Evolutionary conservation across 2,113 vertebrate species (phyloP).

Genomic region (Burhinus oedicnemus): DNA sequence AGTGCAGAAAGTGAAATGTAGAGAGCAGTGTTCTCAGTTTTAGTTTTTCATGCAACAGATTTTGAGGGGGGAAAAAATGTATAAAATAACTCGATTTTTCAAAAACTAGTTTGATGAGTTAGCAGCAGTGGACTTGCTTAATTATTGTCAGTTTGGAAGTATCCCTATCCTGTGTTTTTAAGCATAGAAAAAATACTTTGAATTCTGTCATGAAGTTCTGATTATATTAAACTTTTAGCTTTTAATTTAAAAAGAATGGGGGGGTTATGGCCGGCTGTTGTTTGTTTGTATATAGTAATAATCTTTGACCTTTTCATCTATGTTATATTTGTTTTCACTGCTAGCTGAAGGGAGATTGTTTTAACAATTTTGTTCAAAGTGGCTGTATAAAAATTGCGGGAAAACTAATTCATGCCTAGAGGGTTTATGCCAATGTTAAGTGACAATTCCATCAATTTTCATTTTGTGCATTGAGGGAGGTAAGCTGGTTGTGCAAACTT

Average conservation of each 20-base stretch:
- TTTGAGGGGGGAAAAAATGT: background rate
- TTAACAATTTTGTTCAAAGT: background rate
- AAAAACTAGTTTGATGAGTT: background rate
- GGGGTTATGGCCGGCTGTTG: background rate
- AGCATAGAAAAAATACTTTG: background rate
- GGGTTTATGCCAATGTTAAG: background rate
- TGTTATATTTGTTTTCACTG: too few species aligned
- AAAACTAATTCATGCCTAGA: background rate
- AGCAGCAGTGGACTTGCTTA: background rate
- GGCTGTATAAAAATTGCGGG: background rate
- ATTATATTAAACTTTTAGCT: background rate
- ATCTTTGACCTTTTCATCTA: background rate
- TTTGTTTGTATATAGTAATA: background rate
- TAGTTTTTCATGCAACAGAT: background rate
- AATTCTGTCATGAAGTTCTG: background rate
- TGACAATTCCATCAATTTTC: background rate
- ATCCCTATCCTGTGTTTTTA: background rate
- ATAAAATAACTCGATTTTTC: background rate
- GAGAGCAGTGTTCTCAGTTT: background rate
- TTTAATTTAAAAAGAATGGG: background rate
- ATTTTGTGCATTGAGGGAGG: background rate
- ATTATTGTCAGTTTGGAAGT: background rate
- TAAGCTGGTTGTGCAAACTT: background rate
- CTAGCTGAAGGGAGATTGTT: background rate
- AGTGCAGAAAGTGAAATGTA: background rate